Evolutionary conservation across 2,113 vertebrate genomes (phyloP).

Genomic region (Menidia beryllina): DNA sequence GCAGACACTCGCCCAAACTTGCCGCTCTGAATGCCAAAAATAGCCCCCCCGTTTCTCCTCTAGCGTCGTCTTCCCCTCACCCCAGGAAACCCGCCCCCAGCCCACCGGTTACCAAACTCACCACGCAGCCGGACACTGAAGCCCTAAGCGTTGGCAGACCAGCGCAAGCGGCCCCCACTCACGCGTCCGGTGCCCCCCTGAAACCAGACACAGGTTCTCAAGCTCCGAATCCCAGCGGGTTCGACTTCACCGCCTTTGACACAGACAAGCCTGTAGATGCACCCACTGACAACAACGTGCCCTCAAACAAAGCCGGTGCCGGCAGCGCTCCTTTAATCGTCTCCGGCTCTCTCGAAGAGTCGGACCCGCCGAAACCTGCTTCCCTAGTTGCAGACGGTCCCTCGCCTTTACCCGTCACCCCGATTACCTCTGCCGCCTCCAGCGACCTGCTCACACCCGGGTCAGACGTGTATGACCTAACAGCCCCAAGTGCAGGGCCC

Average conservation of each 20-base stretch:
- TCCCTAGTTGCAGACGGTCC: slow-evolving; percentile 39
- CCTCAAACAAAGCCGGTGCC: slow-evolving; percentile 26
- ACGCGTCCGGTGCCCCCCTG: slow-evolving; percentile 28
- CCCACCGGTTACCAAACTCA: slow-evolving; percentile 38
- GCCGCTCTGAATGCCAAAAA: slow-evolving; percentile 65
- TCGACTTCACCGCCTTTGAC: slow-evolving; percentile 38
- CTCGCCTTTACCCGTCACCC: slow-evolving; percentile 49
- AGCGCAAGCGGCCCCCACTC: slow-evolving; percentile 60
- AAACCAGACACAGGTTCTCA: slow-evolving; percentile 33
- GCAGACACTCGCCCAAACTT: slow-evolving; percentile 76
- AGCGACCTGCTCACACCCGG: slow-evolving; percentile 18
- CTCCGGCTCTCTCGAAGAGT: slow-evolving; percentile 20
- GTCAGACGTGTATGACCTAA: slow-evolving; percentile 62
- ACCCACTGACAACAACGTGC: slow-evolving; percentile 12
- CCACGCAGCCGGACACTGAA: slow-evolving; percentile 15
- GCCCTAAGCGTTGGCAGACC: slow-evolving; percentile 64
- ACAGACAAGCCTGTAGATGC: slow-evolving; percentile 22
- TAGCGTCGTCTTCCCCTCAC: slow-evolving; percentile 43
- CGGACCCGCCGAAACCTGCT: slow-evolving; percentile 21
- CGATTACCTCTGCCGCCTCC: not conserved
- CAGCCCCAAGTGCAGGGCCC: slow-evolving; percentile 42
- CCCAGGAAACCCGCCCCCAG: slow-evolving; percentile 57
- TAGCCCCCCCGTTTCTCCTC: slow-evolving; percentile 72
- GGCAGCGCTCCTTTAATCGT: slow-evolving; percentile 24
- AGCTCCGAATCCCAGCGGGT: slow-evolving; percentile 11